phyloP scores from a whole-genome alignment of 1,140 invertebrate genomes.

The Octopus sinensis region DNA sequence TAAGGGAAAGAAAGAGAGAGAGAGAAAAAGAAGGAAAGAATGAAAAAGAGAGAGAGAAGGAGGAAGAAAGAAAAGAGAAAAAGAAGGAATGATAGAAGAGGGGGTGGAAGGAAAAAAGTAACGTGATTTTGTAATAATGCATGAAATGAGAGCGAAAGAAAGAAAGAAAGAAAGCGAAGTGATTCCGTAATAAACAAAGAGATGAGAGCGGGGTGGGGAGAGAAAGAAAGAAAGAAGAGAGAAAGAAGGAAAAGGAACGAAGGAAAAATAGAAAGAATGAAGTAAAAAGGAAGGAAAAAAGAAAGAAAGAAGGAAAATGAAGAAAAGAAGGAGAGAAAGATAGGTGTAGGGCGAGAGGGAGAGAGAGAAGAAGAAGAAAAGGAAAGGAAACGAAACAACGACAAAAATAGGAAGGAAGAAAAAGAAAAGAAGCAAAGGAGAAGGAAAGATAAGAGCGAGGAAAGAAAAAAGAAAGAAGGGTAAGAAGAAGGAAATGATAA shows the following conservation, averaged over 20 bases:
- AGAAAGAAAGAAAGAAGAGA: no score
- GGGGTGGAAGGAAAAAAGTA: background rate
- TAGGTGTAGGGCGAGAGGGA: background rate
- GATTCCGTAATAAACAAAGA: background rate
- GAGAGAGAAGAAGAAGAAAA: background rate
- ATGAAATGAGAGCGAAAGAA: background rate
- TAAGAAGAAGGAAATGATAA: background rate
- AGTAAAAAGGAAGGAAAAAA: background rate
- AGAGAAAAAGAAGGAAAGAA: background rate
- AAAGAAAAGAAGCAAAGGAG: background rate
- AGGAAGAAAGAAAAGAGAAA: no score
- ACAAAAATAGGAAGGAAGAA: background rate
- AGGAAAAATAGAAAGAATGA: background rate
- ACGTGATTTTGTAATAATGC: background rate
- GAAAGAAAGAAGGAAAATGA: background rate
- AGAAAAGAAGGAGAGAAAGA: conserved; percentile 8
- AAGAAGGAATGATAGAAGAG: no score
- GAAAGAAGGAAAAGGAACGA: background rate
- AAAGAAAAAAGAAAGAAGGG: background rate
- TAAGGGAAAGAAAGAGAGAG: background rate
- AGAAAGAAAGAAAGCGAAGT: background rate
- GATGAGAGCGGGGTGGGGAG: background rate
- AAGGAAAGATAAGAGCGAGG: background rate
- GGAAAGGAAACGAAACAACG: background rate
- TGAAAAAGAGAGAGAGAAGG: background rate